Evolutionary conservation across 2,797 vertebrate species (phyloP).

Genomic region (Bradypodion ventrale): DNA sequence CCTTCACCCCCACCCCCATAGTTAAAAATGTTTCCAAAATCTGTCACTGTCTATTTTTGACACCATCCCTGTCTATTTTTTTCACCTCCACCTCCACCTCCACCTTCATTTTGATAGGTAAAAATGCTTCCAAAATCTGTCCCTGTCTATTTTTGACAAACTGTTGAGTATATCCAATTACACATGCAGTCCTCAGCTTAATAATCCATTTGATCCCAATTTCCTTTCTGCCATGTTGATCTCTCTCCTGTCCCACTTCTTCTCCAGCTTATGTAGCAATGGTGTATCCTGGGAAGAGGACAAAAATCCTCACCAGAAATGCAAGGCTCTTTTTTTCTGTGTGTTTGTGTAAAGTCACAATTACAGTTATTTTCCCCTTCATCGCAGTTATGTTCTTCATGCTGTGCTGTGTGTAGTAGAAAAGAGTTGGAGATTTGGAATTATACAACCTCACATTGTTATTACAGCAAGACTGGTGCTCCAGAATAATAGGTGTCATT

Average conservation of each 20-base stretch:
- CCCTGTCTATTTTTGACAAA: neutral
- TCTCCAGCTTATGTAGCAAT: neutral
- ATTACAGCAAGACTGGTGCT: neutral
- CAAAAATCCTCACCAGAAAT: neutral
- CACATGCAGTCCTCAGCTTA: neutral
- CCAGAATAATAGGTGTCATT: too few relatives aligned
- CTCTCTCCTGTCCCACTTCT: too few relatives aligned
- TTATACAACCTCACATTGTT: neutral
- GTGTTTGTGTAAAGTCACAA: conserved; percentile 19
- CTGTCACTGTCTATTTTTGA: too few relatives aligned
- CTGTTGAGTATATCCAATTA: neutral
- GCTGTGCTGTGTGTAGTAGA: neutral
- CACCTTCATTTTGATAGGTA: too few relatives aligned
- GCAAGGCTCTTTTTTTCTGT: neutral
- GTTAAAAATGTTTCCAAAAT: too few relatives aligned
- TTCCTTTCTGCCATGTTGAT: neutral
- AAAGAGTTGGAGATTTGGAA: neutral
- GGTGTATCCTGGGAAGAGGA: neutral
- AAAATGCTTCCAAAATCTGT: neutral
- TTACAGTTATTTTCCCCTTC: conserved; percentile 1
- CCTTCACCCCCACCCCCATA: too few relatives aligned
- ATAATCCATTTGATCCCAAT: neutral
- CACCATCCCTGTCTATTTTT: too few relatives aligned
- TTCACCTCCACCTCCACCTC: too few relatives aligned
- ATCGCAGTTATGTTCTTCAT: conserved; percentile 8